phyloP scores from a whole-genome alignment of 2,113 vertebrate genomes.

The Macrotis lagotis region DNA sequence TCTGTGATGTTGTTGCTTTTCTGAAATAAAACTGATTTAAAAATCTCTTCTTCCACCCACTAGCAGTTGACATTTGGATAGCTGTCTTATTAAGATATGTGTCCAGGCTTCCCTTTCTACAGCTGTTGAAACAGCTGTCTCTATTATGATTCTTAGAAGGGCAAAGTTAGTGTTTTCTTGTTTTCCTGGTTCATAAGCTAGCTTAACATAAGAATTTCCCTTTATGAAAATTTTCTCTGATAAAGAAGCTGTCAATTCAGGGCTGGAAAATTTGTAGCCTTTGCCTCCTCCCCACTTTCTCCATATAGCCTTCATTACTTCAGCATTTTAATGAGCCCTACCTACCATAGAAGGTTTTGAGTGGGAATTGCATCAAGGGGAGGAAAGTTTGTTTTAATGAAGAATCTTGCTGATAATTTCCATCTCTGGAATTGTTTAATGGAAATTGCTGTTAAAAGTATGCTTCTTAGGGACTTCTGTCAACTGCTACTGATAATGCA shows the following conservation, averaged over 20 bases:
- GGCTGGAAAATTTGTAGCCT: not conserved
- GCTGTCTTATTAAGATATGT: not conserved
- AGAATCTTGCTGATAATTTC: not conserved
- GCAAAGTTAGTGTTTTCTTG: not conserved
- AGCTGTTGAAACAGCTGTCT: slow-evolving; percentile 19
- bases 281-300: not conserved
- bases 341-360: not conserved
- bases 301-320: not conserved
- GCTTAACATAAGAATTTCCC: slow-evolving; percentile 17
- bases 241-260: not conserved
- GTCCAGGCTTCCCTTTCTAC: slow-evolving; percentile 17
- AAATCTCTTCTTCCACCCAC: not conserved
- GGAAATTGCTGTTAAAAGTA: not conserved
- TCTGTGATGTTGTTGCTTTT: not conserved
- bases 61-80: slow-evolving; percentile 24
- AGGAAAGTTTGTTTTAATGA: not conserved
- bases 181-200: slow-evolving; percentile 43
- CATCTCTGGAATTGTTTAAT: not conserved
- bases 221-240: slow-evolving; percentile 27
- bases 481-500: not conserved
- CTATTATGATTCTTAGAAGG: slow-evolving; percentile 34
- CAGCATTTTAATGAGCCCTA: slow-evolving; percentile 10
- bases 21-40: not conserved
- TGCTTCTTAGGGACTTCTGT: not conserved
- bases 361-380: not conserved